Base-by-base conservation (phyloP, 2,888 invertebrate species). In the Tromatobia lineatoria region DNA sequence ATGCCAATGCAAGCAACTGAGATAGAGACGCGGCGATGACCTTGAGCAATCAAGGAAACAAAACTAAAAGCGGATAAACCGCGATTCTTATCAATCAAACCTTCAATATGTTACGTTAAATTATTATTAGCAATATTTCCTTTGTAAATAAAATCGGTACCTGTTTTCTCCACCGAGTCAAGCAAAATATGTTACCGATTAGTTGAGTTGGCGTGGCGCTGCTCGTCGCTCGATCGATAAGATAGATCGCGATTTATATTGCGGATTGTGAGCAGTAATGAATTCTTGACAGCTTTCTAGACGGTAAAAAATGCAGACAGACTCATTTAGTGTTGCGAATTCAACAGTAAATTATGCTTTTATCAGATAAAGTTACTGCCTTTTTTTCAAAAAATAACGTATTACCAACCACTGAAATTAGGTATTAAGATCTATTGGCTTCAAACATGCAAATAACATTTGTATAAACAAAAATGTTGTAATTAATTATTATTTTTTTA, bases 161-260 rank as follows among this genome's bases (percentile, higher is more conserved):
- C 59, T 73, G 3, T 23, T n/a, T 73, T 73, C 45, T 25, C 59
- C n/a, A 45, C 73, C 2, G 59, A 47, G 54, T 42, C 38, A 23
- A 13, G 1, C 23, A 8, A 50, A 42, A 20, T 20, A 11, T 66
- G 13, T 38, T 42, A 23, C 2, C 7, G 20, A 57, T 42, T 20
- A 38, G 38, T 52, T 25, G 3, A 10, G 3, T 1, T 2, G 13
- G 15, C 25, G 20, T 42, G 42, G 71, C 71, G 71, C 54, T 71
- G 71, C 8, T n/a, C 38, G 15, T 54, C 10, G 71, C 54, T 25
- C 23, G 2, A 15, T 15, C n/a, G 54, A 54, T 71, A 71, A 71
- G 57, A 71, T 42, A 57, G 71, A 42, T 70, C 25, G 15, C 57
- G 13, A 15, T 3, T 0, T 25, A 25, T 23, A 20, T 0, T n/a